phyloP scores from a whole-genome alignment of 2,113 vertebrate species.

The Pelvicachromis taeniatus region DNA sequence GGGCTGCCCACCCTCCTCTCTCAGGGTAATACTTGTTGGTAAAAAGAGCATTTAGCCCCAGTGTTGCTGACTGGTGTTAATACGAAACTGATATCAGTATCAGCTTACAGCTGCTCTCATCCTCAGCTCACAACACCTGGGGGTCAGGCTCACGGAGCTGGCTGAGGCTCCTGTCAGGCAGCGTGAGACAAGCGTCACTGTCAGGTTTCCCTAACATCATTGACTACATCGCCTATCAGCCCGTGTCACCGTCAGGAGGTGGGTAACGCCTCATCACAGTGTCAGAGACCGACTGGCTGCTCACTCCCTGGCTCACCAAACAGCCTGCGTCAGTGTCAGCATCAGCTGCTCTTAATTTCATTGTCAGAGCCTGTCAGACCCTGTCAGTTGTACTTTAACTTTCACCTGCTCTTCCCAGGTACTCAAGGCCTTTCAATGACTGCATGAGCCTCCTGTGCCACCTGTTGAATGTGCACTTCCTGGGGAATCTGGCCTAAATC shows the following conservation, averaged over 20 bases:
- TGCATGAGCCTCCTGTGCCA: conserved; percentile 16
- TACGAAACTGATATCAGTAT: not conserved
- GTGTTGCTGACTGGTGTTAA: conserved; percentile 29
- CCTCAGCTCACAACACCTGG: conserved; percentile 74
- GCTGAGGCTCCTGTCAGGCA: conserved; percentile 79
- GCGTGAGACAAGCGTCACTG: conserved; percentile 83
- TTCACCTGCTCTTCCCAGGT: conserved; percentile 68
- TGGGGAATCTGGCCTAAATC: conserved; percentile 38
- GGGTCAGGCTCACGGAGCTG: conserved; percentile 69
- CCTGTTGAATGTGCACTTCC: conserved; percentile 1
- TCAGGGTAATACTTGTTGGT: conserved; percentile 73
- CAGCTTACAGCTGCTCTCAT: conserved; percentile 74
- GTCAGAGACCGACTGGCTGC: conserved; percentile 80
- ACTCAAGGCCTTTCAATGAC: conserved; percentile 60
- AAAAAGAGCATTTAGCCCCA: conserved; percentile 20
- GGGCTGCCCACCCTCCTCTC: conserved; percentile 1
- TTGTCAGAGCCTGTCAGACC: conserved; percentile 56
- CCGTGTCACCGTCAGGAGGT: conserved; percentile 90
- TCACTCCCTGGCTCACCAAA: conserved; percentile 69
- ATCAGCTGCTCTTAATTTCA: conserved; percentile 77
- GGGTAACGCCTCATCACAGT: conserved; percentile 81
- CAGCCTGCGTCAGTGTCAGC: conserved; percentile 92
- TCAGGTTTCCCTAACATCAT: conserved; percentile 84
- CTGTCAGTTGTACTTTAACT: conserved; percentile 80
- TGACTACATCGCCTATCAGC: conserved; percentile 58